phyloP scores from a whole-genome alignment of 2,888 invertebrate species.

The Clivina fossor region DNA sequence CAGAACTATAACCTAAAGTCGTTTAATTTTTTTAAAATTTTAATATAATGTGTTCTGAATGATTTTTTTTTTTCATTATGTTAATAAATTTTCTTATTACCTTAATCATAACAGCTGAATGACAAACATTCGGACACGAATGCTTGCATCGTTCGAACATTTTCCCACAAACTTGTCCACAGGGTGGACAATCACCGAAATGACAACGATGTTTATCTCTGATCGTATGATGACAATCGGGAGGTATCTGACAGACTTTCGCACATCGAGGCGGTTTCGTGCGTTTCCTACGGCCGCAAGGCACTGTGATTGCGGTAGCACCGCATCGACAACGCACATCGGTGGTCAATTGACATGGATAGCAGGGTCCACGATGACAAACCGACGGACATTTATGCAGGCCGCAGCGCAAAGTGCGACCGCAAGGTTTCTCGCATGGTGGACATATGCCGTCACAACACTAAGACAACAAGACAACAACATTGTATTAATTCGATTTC shows the following conservation, averaged over 20 bases:
- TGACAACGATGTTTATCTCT: conserved; percentile 79
- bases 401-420: conserved; percentile 78
- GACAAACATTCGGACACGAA: conserved; percentile 71
- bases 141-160: conserved; percentile 66
- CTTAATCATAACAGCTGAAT: conserved; percentile 70
- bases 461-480: no score
- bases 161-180: conserved; percentile 70
- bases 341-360: conserved; percentile 75
- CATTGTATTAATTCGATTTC: no score
- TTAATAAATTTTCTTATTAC: no score
- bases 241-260: conserved; percentile 71
- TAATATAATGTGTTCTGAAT: no score
- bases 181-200: conserved; percentile 81
- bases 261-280: conserved; percentile 80
- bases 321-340: conserved; percentile 82
- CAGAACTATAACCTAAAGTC: no score
- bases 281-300: conserved; percentile 79
- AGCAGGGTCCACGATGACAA: conserved; percentile 83
- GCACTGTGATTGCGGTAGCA: conserved; percentile 72
- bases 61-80: no score
- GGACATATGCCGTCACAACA: conserved; percentile 86
- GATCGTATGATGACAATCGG: conserved; percentile 80
- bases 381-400: conserved; percentile 82
- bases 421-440: conserved; percentile 82
- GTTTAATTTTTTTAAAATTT: no score